phyloP scores from a whole-genome alignment of 2,113 vertebrate genomes.

The Peromyscus leucopus region DNA sequence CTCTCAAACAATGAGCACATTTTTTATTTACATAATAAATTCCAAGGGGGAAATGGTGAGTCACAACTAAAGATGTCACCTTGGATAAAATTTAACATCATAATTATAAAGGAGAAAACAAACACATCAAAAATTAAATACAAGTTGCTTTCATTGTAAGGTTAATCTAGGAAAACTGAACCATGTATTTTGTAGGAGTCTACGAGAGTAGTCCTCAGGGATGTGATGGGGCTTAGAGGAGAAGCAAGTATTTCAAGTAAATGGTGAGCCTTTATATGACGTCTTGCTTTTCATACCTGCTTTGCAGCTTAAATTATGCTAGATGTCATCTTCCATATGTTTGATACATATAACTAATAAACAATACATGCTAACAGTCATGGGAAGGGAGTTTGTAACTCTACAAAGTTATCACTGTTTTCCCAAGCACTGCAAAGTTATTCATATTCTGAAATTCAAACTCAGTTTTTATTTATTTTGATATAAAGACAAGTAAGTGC shows the following conservation, averaged over 20 bases:
- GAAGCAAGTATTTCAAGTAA: not conserved
- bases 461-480: not conserved
- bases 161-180: not conserved
- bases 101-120: not conserved
- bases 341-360: not conserved
- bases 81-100: not conserved
- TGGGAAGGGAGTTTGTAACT: not conserved
- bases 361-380: not conserved
- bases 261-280: not conserved
- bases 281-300: not conserved
- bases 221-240: accelerated
- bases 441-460: not conserved
- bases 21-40: not conserved
- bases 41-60: not conserved
- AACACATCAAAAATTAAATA: not conserved
- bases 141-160: not conserved
- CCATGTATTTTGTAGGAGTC: not conserved
- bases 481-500: not conserved
- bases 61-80: not conserved
- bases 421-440: not conserved
- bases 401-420: not conserved
- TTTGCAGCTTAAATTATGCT: not conserved
- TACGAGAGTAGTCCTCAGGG: not conserved
- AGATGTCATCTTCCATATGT: not conserved
- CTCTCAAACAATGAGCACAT: not conserved